phyloP scores from a whole-genome alignment of 2,888 invertebrate genomes.

The Augiades crinisus region DNA sequence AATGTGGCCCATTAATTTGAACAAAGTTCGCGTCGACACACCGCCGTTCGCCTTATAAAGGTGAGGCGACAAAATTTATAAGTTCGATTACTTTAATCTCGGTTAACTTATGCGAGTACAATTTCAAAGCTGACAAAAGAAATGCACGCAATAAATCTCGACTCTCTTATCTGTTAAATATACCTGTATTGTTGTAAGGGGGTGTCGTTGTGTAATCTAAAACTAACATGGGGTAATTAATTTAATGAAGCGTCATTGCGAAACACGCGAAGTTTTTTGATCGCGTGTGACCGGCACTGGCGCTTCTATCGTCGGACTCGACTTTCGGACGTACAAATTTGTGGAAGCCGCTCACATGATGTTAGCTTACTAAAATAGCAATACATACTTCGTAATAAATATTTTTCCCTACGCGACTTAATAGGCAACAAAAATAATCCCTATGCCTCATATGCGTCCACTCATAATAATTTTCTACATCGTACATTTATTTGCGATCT shows the following conservation, averaged over 20 bases:
- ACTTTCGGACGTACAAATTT: constrained; percentile 60
- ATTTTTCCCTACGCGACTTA: background rate
- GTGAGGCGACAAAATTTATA: constrained; percentile 82
- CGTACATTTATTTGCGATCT: too few species aligned
- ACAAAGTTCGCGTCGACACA: constrained; percentile 80
- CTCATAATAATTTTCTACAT: too few species aligned
- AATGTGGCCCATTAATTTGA: constrained; percentile 79
- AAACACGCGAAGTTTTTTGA: constrained; percentile 67
- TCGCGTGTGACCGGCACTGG: constrained; percentile 55
- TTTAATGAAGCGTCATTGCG: constrained; percentile 69
- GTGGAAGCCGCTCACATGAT: constrained; percentile 24
- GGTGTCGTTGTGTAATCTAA: constrained; percentile 65
- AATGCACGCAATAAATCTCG: constrained; percentile 79
- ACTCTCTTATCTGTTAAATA: constrained; percentile 70
- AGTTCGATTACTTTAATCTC: constrained; percentile 82
- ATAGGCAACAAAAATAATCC: background rate
- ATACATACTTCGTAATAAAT: background rate
- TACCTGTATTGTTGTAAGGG: constrained; percentile 72
- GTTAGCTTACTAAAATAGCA: constrained; percentile 18
- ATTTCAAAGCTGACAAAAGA: constrained; percentile 82
- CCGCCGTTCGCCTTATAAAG: constrained; percentile 74
- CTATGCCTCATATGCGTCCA: too few species aligned
- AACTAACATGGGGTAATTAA: constrained; percentile 75
- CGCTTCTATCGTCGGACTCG: constrained; percentile 41
- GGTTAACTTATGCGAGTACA: constrained; percentile 81